Percentiles rank a stretch among this genome's conserved stretches.
Conservation (phyloP, 1,140 invertebrate species). For the Cecropterus lyciades region DNA sequence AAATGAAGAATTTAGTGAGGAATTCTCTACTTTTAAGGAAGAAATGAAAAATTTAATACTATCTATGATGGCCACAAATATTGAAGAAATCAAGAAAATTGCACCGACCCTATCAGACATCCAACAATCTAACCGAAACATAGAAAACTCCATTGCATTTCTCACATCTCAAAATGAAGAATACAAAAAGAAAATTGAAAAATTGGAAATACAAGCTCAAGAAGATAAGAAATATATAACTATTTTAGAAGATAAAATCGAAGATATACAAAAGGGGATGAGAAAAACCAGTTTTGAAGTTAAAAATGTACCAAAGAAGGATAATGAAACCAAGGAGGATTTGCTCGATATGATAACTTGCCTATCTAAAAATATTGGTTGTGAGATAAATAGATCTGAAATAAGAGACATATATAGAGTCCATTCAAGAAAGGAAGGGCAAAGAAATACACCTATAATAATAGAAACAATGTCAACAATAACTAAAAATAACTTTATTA, state of each 20-base stretch:
- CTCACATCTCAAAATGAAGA: slow-evolving; percentile 30
- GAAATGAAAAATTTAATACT: slow-evolving; percentile 14
- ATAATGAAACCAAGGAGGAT: slow-evolving; percentile 33
- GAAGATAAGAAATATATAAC: slow-evolving; percentile 19
- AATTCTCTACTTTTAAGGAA: slow-evolving; percentile 16
- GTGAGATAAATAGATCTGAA: slow-evolving; percentile 14
- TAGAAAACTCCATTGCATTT: slow-evolving; percentile 28
- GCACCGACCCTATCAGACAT: slow-evolving; percentile 12
- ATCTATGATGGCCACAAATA: slow-evolving; percentile 1
- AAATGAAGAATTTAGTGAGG: slow-evolving; percentile 1
- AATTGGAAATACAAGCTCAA: slow-evolving; percentile 8
- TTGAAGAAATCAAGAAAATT: slow-evolving; percentile 19
- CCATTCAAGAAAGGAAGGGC: slow-evolving; percentile 14
- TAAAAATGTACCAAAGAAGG: slow-evolving; percentile 34
- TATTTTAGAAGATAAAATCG: no score
- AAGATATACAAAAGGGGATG: no score
- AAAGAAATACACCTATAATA: slow-evolving; percentile 34
- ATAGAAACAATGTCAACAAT: slow-evolving; percentile 28
- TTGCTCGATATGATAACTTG: slow-evolving; percentile 20
- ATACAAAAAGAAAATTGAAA: slow-evolving; percentile 23
- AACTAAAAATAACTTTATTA: slow-evolving; percentile 30
- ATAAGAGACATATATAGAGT: slow-evolving; percentile 36
- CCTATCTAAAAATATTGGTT: slow-evolving; percentile 20
- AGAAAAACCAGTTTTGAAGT: slow-evolving; percentile 16
- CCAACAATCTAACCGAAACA: slow-evolving; percentile 22